Evolutionary conservation across 2,113 vertebrate species (phyloP).

Genomic region (Gavia stellata): DNA sequence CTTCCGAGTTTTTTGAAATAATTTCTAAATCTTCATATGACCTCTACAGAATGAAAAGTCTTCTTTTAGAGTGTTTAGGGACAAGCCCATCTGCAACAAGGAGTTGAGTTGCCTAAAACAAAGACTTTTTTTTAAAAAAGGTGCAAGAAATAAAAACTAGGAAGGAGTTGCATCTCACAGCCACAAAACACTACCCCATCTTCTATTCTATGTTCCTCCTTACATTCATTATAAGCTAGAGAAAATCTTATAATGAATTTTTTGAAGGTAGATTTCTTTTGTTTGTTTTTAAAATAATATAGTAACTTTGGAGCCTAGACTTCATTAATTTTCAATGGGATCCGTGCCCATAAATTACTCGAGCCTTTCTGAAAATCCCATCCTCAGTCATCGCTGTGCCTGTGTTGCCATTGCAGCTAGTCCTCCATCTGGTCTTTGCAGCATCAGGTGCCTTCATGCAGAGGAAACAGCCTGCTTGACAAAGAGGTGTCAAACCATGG

Average conservation of each 20-base stretch:
- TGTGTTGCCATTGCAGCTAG: neutral
- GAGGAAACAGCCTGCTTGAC: neutral
- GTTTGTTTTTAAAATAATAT: neutral
- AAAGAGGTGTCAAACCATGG: neutral
- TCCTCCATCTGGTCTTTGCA: neutral
- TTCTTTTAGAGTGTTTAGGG: neutral
- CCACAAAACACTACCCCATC: neutral
- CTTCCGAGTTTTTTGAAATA: neutral
- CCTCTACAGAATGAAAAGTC: neutral
- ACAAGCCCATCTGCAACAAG: neutral
- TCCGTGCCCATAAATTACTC: neutral
- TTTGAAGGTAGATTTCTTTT: neutral
- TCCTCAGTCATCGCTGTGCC: neutral
- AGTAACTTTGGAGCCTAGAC: neutral
- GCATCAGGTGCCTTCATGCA: neutral
- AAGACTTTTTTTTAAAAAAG: neutral
- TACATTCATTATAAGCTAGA: neutral
- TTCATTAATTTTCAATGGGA: neutral
- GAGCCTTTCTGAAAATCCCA: neutral
- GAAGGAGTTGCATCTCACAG: neutral
- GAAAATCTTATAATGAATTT: neutral
- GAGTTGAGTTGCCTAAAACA: neutral
- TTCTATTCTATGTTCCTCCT: neutral
- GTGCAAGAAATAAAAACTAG: neutral
- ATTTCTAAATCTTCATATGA: neutral